Evolutionary conservation across 1,140 invertebrate species (phyloP).

Genomic region (Adoxophyes honmai): DNA sequence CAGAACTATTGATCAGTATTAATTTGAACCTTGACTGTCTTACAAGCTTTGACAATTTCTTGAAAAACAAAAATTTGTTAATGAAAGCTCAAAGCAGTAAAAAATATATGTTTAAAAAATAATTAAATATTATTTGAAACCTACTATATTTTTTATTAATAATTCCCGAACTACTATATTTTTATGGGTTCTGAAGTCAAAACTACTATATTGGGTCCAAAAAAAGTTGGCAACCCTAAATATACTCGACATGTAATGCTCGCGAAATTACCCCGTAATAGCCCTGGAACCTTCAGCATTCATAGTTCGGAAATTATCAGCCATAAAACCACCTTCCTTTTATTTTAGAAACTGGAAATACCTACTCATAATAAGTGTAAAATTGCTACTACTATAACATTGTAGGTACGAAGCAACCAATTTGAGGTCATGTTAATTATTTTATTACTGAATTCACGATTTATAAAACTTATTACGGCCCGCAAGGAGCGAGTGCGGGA

Average conservation of each 20-base stretch:
- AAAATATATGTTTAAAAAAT: no score
- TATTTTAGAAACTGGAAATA: slow-evolving; percentile 49
- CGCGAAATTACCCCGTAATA: slow-evolving; percentile 65
- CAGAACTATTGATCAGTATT: no score
- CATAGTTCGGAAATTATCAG: slow-evolving; percentile 68
- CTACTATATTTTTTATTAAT: no score
- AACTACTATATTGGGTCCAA: no score
- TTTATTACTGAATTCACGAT: slow-evolving; percentile 24
- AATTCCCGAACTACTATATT: no score
- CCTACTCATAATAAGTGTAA: slow-evolving; percentile 38
- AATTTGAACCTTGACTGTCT: no score
- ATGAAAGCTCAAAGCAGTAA: no score
- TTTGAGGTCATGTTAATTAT: slow-evolving; percentile 31
- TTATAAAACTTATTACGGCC: slow-evolving; percentile 13
- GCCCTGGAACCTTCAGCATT: slow-evolving; percentile 55
- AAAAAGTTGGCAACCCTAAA: no score
- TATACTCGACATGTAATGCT: slow-evolving; percentile 53
- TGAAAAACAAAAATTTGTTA: no score
- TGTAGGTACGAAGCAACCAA: slow-evolving; percentile 38
- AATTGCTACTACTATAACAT: slow-evolving; percentile 29
- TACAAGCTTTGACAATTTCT: no score
- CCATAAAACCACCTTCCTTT: slow-evolving; percentile 59
- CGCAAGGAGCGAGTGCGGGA: not conserved
- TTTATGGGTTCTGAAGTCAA: no score
- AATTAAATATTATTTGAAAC: no score